Percentiles rank a stretch among this genome's conserved stretches.
These are phyloP conservation scores for Stomatorhinus walkeri DNA, from an alignment of 2,797 vertebrate genomes.

Conservation along the genomic window DNA sequence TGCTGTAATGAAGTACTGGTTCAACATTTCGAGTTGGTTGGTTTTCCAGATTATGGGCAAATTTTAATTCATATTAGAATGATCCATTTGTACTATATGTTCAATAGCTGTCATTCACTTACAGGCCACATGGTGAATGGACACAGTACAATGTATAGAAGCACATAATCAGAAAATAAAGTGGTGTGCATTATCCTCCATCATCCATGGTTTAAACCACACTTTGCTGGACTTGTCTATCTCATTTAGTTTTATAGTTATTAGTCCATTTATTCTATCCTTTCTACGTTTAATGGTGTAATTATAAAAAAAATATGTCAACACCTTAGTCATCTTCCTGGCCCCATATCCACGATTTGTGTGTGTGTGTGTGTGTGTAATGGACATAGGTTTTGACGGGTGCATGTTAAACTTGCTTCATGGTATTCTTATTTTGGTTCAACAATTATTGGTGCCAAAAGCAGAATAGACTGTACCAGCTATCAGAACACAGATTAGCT, in stretches of 20 bases:
- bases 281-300: background rate
- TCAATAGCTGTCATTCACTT: background rate
- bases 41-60: background rate
- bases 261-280: background rate
- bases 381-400: too few species aligned
- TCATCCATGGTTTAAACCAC: background rate
- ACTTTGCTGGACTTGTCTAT: background rate
- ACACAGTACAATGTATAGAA: background rate
- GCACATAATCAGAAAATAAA: background rate
- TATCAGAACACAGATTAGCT: background rate
- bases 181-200: background rate
- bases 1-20: background rate
- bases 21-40: background rate
- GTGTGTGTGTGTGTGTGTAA: too few species aligned
- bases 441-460: background rate
- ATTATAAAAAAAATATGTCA: background rate
- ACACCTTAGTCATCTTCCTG: background rate
- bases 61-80: background rate
- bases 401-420: too few species aligned
- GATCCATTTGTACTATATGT: background rate
- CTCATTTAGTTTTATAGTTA: background rate
- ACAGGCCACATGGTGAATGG: background rate
- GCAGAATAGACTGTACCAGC: background rate
- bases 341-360: too few species aligned
- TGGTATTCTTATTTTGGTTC: background rate